A percentile compares a stretch with the other conserved stretches of the same genome.
Evolutionary conservation across 2,888 invertebrate species (phyloP).

Genomic region (Anoplius nigerrimus): DNA sequence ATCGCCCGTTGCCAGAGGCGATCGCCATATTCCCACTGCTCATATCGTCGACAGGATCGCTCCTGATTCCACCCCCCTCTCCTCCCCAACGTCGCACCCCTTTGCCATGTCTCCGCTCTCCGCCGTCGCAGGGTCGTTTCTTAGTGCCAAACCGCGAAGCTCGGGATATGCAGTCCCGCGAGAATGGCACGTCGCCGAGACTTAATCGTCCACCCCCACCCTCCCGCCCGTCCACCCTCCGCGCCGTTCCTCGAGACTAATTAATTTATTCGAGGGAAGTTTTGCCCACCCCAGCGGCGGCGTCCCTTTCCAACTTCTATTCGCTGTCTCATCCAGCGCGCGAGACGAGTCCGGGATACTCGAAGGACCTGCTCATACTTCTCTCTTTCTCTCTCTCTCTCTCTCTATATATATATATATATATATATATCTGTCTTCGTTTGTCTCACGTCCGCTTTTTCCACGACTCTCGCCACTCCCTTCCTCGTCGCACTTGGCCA

Average conservation of each 20-base stretch:
- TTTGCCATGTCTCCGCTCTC: too few species aligned
- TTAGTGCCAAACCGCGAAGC: conserved; percentile 24
- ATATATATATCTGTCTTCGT: not conserved
- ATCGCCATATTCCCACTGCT: too few species aligned
- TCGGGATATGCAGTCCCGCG: conserved; percentile 7
- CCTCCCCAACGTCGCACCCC: not conserved
- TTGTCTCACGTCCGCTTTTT: not conserved
- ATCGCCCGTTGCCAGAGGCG: too few species aligned
- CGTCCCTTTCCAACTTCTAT: not conserved
- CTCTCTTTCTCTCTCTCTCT: conserved; percentile 2
- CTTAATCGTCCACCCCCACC: conserved; percentile 40
- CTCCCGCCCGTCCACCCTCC: conserved; percentile 10
- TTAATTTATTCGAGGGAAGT: conserved; percentile 53
- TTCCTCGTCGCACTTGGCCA: not conserved
- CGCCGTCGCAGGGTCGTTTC: conserved; percentile 30
- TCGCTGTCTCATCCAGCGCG: not conserved
- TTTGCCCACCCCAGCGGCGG: conserved; percentile 14
- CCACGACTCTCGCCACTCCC: not conserved
- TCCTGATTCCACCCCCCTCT: not conserved
- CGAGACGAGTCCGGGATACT: not conserved
- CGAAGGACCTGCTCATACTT: not conserved
- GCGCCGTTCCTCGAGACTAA: conserved; percentile 29
- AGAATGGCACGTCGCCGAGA: conserved; percentile 29
- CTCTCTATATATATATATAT: too few species aligned
- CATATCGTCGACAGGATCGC: too few species aligned